Percentiles rank a stretch among this genome's conserved stretches.
Conservation (phyloP, 92 coral and sea anemone genomes). For the Zoanthus sansibaricus region DNA sequence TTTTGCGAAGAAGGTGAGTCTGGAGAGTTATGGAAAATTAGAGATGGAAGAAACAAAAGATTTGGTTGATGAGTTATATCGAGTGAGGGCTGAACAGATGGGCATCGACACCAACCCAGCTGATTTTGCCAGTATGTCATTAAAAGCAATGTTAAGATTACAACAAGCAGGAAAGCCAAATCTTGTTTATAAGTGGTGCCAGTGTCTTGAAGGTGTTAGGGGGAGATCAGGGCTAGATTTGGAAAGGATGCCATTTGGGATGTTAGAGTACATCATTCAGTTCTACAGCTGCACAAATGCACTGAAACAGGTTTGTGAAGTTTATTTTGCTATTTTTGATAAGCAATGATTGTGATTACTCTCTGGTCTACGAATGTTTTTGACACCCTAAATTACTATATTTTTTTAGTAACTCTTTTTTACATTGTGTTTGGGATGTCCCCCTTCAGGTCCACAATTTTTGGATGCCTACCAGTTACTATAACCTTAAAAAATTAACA, state of each 20-base stretch:
- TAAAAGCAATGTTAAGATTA: constrained; percentile 5
- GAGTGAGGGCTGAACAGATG: background rate
- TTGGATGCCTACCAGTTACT: constrained; percentile 2
- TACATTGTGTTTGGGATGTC: background rate
- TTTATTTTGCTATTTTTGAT: background rate
- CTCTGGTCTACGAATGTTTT: background rate
- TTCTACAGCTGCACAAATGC: constrained; percentile 32
- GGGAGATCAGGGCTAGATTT: constrained; percentile 61
- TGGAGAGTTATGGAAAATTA: constrained; percentile 6
- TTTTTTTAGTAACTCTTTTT: background rate
- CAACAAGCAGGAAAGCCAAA: constrained; percentile 33
- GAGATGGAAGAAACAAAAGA: background rate
- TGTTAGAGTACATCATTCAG: background rate
- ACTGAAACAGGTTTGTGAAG: constrained; percentile 20
- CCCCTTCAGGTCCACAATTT: background rate
- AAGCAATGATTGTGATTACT: background rate
- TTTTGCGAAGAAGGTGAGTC: constrained; percentile 1
- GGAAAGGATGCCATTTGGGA: constrained; percentile 40
- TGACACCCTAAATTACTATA: constrained; percentile 2
- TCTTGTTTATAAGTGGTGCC: constrained; percentile 31
- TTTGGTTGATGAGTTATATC: constrained; percentile 12
- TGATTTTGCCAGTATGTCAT: background rate
- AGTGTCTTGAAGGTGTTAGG: constrained; percentile 28
- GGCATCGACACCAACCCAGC: constrained; percentile 26
- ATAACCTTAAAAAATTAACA: too few relatives aligned